Base-by-base conservation (phyloP, 1,140 invertebrate species). In the Drosophila kikkawai region DNA sequence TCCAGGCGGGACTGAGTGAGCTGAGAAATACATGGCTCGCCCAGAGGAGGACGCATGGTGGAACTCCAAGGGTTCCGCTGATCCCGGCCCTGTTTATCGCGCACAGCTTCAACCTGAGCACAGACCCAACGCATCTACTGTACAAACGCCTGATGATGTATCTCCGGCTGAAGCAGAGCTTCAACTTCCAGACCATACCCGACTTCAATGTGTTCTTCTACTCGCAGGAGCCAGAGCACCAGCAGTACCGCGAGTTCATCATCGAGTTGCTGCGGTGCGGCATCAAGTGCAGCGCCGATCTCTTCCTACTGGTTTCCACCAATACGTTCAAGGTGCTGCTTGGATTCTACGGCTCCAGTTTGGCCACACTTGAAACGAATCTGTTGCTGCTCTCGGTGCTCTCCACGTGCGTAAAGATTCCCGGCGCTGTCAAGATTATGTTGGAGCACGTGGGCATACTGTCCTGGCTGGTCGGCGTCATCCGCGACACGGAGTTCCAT, bases 191-290 rank as follows among this genome's bases (percentile, higher is more conserved):
- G 36, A 94, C 94, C 26, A 95, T 97, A 74, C 96, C 96, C 2
- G 96, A 96, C 91, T 95, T 97, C 76, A 94, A 96, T 57, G 94
- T 95, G 44, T 93, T 96, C 29, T 94, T 96, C 63, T 95, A 96
- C 79, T 96, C 95, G 50, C 94, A 94, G 8, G 94, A 95, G 63
- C 91, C 96, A 3, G 94, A 96, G 42, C 94, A 94, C 71, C 93
- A 92, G 47, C 83, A 92, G 7, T 95, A 96, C 66, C 93, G 95
- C 42, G 91, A 93, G 59, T 97, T 96, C 94, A 95, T 96, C 39
- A 92, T 97, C 12, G 93, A 94, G 82, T 91, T 96, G 9, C 92
- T 97, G 19, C 82, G 93, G 7, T 95, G 96, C 87, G 96, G 96
- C 34, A 93, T 95, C 36, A 94, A 94, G 67, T 94, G 93, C 41